A percentile compares a stretch with the other conserved stretches of the same genome.
Conservation (phyloP, 2,888 invertebrate species). For the Ochropleura leucogaster region DNA sequence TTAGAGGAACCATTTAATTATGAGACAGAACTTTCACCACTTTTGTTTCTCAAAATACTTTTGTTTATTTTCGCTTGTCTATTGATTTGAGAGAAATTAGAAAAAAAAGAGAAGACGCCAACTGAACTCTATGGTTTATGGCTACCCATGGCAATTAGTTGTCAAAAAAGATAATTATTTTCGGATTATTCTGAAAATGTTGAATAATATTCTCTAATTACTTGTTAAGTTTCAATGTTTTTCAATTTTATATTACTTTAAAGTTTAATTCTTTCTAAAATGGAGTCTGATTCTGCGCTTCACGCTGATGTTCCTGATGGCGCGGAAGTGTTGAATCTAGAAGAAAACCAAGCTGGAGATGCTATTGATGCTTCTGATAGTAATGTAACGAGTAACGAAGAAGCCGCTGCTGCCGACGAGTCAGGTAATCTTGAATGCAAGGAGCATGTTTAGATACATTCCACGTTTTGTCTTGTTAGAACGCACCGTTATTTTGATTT, state of each 20-base stretch:
- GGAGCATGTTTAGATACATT: neutral
- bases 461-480: constrained; percentile 20
- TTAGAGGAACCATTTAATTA: neutral
- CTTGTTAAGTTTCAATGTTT: constrained; percentile 77
- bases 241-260: constrained; percentile 65
- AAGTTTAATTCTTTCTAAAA: constrained; percentile 66
- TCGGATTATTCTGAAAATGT: constrained; percentile 75
- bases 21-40: neutral
- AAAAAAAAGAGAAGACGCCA: constrained; percentile 61
- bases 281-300: constrained; percentile 86
- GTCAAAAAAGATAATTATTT: constrained; percentile 77
- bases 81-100: constrained; percentile 10
- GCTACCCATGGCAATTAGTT: constrained; percentile 58
- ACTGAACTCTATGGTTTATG: constrained; percentile 67
- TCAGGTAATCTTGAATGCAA: constrained; percentile 70
- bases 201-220: constrained; percentile 65
- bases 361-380: constrained; percentile 80
- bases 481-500: constrained; percentile 56
- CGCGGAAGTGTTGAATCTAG: constrained; percentile 87
- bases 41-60: constrained; percentile 1
- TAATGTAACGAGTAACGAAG: constrained; percentile 81
- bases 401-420: constrained; percentile 77
- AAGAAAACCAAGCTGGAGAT: constrained; percentile 82
- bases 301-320: constrained; percentile 85
- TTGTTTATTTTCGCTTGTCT: neutral